Conservation (phyloP, 1,140 invertebrate species). For the Pissodes strobi region DNA sequence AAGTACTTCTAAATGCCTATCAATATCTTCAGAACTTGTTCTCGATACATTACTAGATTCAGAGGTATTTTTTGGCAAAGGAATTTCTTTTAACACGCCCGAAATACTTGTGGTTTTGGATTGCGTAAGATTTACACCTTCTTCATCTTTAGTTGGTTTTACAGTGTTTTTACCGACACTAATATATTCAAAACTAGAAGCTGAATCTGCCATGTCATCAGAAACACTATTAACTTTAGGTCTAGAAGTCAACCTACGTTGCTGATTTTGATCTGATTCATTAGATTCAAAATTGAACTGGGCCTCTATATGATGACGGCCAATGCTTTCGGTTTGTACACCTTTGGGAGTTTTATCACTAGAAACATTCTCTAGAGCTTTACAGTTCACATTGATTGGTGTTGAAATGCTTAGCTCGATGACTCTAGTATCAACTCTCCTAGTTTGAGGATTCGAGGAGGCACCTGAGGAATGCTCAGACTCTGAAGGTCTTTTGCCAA, state of each 20-base stretch:
- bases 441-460: no score
- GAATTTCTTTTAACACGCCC: conserved; percentile 8
- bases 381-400: conserved; percentile 17
- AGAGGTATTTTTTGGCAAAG: background rate
- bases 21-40: conserved; percentile 35
- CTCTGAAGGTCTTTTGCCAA: no score
- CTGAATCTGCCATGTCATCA: conserved; percentile 11
- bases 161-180: background rate
- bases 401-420: conserved; percentile 20
- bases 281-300: conserved; percentile 1
- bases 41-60: background rate
- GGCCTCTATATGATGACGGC: background rate
- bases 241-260: no score
- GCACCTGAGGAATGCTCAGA: no score
- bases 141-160: conserved; percentile 32
- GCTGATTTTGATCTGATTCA: background rate
- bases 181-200: conserved; percentile 26
- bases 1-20: conserved; percentile 42
- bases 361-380: background rate
- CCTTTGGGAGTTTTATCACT: conserved; percentile 4
- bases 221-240: background rate
- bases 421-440: background rate
- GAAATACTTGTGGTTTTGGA: background rate
- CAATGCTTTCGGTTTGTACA: conserved; percentile 10
- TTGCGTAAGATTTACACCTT: no score